Percentiles rank a stretch among this genome's conserved stretches.
Conservation (phyloP, 2,888 invertebrate species). For the Aphelenchoides bicaudatus region DNA sequence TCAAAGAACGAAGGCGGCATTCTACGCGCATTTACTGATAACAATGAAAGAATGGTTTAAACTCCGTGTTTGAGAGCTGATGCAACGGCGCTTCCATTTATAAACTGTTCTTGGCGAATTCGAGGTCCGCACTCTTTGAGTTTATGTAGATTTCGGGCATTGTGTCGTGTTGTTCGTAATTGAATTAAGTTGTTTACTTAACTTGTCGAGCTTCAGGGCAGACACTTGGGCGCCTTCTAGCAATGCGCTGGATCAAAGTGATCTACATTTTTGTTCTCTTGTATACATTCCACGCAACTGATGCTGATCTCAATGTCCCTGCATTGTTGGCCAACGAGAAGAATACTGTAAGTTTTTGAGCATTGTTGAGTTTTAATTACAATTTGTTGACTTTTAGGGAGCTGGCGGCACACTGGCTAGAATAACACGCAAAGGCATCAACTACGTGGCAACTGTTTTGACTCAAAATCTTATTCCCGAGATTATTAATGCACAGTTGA, state of each 20-base stretch:
- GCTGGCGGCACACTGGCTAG: conserved; percentile 47
- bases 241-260: conserved; percentile 5
- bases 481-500: conserved; percentile 35
- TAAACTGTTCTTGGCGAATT: too few relatives aligned
- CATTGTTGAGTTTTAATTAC: conserved; percentile 14
- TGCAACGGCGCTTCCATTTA: too few relatives aligned
- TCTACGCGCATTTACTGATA: too few relatives aligned
- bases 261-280: background rate
- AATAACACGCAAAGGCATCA: conserved; percentile 44
- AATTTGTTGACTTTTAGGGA: conserved; percentile 38
- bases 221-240: too few relatives aligned
- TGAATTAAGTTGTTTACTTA: too few relatives aligned
- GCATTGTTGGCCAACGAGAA: conserved; percentile 25
- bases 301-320: conserved; percentile 30
- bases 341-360: conserved; percentile 26
- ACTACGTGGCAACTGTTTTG: conserved; percentile 47
- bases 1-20: too few relatives aligned
- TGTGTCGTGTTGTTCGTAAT: too few relatives aligned
- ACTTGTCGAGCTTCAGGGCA: too few relatives aligned
- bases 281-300: background rate
- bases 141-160: too few relatives aligned
- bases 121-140: too few relatives aligned
- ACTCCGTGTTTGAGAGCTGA: too few relatives aligned
- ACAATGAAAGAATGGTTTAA: too few relatives aligned
- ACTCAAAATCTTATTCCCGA: conserved; percentile 42